Conservation (phyloP, 1,140 invertebrate species). For the Drosophila murphyi region DNA sequence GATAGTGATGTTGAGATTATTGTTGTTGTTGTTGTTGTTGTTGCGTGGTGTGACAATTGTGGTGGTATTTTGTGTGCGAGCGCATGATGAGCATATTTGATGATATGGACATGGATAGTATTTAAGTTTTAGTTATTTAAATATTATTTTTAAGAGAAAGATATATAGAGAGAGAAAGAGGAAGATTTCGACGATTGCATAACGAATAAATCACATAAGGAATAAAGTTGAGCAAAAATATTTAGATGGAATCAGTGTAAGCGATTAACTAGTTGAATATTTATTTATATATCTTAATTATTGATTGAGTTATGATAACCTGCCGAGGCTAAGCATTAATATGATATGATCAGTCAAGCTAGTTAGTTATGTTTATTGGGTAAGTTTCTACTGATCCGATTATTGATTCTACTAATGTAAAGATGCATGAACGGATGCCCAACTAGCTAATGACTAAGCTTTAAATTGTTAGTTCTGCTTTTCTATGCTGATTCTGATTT, state of each 20-base stretch:
- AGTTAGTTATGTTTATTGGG: too few species aligned
- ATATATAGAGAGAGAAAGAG: constrained; percentile 17
- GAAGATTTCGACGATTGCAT: constrained; percentile 17
- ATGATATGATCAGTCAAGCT: too few species aligned
- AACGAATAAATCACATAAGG: constrained; percentile 18
- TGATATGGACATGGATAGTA: constrained; percentile 62
- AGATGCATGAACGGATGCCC: neutral
- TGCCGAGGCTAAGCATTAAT: too few species aligned
- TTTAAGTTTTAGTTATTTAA: constrained; percentile 46
- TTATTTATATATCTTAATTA: neutral
- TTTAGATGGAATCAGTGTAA: neutral
- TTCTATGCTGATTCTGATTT: constrained; percentile 21
- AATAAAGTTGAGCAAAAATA: constrained; percentile 1
- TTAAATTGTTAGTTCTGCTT: constrained; percentile 1
- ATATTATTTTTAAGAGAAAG: constrained; percentile 22
- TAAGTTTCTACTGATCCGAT: too few species aligned
- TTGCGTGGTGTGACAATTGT: constrained; percentile 28
- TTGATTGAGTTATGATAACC: too few species aligned
- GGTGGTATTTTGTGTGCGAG: constrained; percentile 27
- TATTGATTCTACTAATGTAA: neutral
- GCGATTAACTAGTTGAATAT: neutral
- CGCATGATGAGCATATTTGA: constrained; percentile 58
- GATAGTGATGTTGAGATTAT: constrained; percentile 35
- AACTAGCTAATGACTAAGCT: neutral
- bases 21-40: constrained; percentile 41